A percentile compares a stretch with the other conserved stretches of the same genome.
Evolutionary conservation across 1,140 invertebrate genomes (phyloP).

Genomic region (Microvelia longipes): DNA sequence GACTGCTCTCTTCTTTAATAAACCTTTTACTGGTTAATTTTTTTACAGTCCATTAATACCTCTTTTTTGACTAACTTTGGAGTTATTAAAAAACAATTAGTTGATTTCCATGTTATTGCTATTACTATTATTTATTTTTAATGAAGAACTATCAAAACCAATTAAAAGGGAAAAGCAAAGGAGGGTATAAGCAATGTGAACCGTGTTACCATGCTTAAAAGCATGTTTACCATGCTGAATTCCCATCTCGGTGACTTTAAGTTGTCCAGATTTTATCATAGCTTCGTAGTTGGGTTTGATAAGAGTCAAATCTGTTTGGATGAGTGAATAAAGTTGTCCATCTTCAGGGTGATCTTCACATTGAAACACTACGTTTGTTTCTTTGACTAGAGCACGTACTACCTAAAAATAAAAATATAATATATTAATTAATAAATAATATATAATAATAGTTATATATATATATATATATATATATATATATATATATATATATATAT

Average conservation of each 20-base stretch:
- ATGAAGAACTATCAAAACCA: too few species aligned
- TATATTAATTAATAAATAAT: conserved; percentile 15
- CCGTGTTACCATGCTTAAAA: conserved; percentile 10
- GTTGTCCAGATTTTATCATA: conserved; percentile 65
- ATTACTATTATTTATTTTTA: too few species aligned
- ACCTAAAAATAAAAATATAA: conserved; percentile 37
- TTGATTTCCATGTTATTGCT: too few species aligned
- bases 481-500: conserved; percentile 6
- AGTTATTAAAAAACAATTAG: too few species aligned
- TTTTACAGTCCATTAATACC: too few species aligned
- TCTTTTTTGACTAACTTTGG: too few species aligned
- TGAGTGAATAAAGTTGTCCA: conserved; percentile 50
- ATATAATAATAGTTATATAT: too few species aligned
- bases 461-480: conserved; percentile 10
- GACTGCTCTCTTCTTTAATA: too few species aligned
- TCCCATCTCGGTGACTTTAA: conserved; percentile 72
- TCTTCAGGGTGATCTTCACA: conserved; percentile 42
- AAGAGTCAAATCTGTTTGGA: conserved; percentile 53
- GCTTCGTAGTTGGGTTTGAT: conserved; percentile 79
- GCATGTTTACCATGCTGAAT: conserved; percentile 51
- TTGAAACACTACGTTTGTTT: conserved; percentile 51
- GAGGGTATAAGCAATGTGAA: neutral
- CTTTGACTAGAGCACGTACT: conserved; percentile 60
- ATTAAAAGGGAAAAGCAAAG: neutral
- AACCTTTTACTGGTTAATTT: too few species aligned